Evolutionary conservation across 2,797 vertebrate species (phyloP).

Genomic region (Trachops cirrhosus): DNA sequence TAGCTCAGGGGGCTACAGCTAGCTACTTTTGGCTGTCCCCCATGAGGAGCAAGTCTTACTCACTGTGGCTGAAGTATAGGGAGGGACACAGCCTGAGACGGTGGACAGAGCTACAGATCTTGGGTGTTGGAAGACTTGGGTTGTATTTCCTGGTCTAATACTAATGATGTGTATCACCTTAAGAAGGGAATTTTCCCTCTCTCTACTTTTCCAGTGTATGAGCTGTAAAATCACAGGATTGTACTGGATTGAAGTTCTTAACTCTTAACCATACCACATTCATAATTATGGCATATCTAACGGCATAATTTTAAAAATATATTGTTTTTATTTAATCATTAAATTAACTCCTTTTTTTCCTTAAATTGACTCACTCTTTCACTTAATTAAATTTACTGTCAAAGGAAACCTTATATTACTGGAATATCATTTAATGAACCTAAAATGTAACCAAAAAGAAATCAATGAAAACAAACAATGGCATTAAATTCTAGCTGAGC

Average conservation of each 20-base stretch:
- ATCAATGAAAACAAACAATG: neutral
- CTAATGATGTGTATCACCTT: neutral
- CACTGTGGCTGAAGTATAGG: neutral
- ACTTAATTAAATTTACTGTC: neutral
- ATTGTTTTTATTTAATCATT: slow-evolving; percentile 28
- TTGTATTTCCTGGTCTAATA: neutral
- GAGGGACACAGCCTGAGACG: neutral
- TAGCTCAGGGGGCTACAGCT: neutral
- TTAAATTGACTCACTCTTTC: neutral
- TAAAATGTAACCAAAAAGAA: neutral
- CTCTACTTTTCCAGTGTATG: neutral
- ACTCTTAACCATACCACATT: neutral
- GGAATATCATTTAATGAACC: neutral
- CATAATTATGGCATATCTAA: neutral
- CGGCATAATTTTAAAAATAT: neutral
- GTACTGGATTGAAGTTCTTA: neutral
- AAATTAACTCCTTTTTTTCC: neutral
- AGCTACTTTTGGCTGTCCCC: neutral
- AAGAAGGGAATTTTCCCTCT: neutral
- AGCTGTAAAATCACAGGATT: neutral
- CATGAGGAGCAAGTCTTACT: neutral
- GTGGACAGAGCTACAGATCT: neutral
- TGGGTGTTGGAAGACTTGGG: neutral
- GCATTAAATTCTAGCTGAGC: neutral
- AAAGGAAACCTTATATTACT: neutral